Conservation (phyloP, 37 sponge, comb jelly and placozoan genomes). For the Oscarella lobularis region DNA sequence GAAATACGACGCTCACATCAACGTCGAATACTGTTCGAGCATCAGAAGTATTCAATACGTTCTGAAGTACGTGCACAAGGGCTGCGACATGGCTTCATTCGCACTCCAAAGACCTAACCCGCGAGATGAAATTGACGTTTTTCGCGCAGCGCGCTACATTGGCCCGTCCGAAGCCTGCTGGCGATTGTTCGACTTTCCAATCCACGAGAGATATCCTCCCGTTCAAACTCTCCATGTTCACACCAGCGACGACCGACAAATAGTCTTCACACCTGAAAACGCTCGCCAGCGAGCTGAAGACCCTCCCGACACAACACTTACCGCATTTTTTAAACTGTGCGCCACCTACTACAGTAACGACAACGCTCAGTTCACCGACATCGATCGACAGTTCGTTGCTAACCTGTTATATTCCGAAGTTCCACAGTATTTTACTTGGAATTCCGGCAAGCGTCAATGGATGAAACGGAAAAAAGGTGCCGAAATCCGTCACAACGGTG, state of each 20-base stretch:
- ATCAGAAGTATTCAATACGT: constrained; percentile 39
- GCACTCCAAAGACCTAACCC: background rate
- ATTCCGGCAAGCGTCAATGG: too few species aligned
- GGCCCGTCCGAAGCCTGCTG: constrained; percentile 25
- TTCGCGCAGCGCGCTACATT: constrained; percentile 14
- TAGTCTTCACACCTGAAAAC: too few species aligned
- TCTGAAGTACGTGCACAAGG: constrained; percentile 38
- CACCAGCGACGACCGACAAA: too few species aligned
- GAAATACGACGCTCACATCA: constrained; percentile 17
- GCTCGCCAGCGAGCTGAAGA: constrained; percentile 2
- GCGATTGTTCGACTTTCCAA: constrained; percentile 25
- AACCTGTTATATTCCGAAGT: background rate
- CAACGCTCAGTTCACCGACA: too few species aligned
- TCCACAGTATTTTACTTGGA: background rate
- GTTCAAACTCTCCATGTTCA: constrained; percentile 26
- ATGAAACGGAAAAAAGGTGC: too few species aligned
- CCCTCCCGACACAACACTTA: background rate
- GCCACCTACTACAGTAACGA: too few species aligned
- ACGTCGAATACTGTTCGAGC: constrained; percentile 27
- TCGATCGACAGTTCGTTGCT: too few species aligned
- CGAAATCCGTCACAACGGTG: too few species aligned
- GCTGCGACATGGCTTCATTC: constrained; percentile 17
- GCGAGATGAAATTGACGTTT: constrained; percentile 20
- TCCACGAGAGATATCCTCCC: constrained; percentile 22
- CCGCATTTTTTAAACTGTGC: background rate